Evolutionary conservation across 2,797 vertebrate species (phyloP), one percentile per base, ranked within the genome.

Genomic region (Echiichthys vipera): DNA sequence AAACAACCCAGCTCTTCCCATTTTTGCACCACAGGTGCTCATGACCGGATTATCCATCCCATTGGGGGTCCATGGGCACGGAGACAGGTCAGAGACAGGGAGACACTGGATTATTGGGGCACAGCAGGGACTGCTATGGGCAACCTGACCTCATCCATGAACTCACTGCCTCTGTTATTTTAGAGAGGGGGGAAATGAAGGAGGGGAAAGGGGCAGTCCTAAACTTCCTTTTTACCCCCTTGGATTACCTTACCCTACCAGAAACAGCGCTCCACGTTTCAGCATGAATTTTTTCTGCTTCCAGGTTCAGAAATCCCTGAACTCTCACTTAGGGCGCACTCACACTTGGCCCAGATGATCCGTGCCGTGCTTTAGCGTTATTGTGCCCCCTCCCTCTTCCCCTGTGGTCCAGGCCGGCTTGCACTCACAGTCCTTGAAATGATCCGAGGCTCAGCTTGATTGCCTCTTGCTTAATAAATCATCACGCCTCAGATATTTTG

Each of bases 131-230:
- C 83, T 84, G 85, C 91, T 81, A 69, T 84, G 86, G 89, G 84
- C 88, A 87, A 86, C 71, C 87, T 91, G 91, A 93, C 92, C 91
- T 89, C 76, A 84, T 84, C 77, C 79, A 89, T 91, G 88, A 94
- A 90, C 92, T 90, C 85, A 90, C 73, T 86, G 85, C 71, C 90
- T 90, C 83, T 90, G 87, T 92, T 92, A 86, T 93, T 92, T 91
- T 90, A 91, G 89, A 82, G 80, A 61, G 47, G 57, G 74, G 61
- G 49, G 49, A 12, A 25, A 32, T 63, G 17, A 40, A 46, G 45
- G 46, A 65, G 71, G 53, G 68, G 53, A 55, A 53, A n/a, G 40
- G 65, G 79, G 49, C 66, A 65, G 73, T 62, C 18, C 55, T 83
- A 83, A 83, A 77, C 85, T 80, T 89, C 54, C 79, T 68, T 70